Evolutionary conservation across 2,888 invertebrate species (phyloP).

Genomic region (Lysandra bellargus): DNA sequence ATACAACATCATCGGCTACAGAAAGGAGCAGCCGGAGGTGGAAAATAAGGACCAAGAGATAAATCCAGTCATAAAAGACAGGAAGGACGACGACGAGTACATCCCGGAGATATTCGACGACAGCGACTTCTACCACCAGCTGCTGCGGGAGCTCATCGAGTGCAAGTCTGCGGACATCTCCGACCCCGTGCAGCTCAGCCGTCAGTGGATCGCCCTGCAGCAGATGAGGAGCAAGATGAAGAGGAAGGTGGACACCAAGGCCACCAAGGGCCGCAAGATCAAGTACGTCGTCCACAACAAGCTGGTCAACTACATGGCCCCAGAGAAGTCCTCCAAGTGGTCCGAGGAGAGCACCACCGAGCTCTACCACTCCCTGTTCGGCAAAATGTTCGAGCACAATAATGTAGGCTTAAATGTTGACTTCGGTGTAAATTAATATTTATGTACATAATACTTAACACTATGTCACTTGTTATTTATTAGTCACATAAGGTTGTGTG

Average conservation of each 20-base stretch:
- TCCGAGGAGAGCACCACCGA: conserved; percentile 90
- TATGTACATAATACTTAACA: background rate
- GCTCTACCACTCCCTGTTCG: conserved; percentile 90
- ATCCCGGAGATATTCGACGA: conserved; percentile 96
- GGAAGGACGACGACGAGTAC: conserved; percentile 80
- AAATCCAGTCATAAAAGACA: conserved; percentile 50
- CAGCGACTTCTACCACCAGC: conserved; percentile 97
- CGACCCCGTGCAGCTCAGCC: conserved; percentile 91
- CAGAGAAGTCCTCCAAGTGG: conserved; percentile 84
- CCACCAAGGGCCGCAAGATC: conserved; percentile 96
- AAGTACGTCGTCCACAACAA: conserved; percentile 92
- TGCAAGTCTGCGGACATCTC: conserved; percentile 91
- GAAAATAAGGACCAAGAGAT: conserved; percentile 47
- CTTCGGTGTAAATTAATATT: conserved; percentile 33
- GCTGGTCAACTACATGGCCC: conserved; percentile 95
- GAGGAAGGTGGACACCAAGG: conserved; percentile 94
- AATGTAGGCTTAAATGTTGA: conserved; percentile 64
- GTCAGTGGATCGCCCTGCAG: conserved; percentile 95
- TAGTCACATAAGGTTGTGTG: no score
- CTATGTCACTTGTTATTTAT: no score
- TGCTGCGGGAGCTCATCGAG: conserved; percentile 95
- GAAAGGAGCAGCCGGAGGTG: conserved; percentile 45
- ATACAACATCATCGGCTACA: conserved; percentile 84
- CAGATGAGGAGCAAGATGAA: conserved; percentile 95
- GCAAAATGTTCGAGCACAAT: conserved; percentile 78